Conservation (phyloP, 2,113 vertebrate species). For the Arizona elegans region DNA sequence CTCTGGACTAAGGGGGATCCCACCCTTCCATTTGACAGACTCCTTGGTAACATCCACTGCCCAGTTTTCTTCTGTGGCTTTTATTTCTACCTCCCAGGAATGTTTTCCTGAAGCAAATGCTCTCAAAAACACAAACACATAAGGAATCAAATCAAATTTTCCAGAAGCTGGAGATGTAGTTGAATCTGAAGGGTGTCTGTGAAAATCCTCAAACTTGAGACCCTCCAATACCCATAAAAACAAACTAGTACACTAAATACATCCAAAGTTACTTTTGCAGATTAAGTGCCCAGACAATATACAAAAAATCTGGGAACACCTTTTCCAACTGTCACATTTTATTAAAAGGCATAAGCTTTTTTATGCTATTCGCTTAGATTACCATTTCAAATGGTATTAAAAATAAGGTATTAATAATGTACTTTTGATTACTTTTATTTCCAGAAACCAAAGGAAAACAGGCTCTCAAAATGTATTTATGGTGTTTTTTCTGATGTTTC, state of each 20-base stretch:
- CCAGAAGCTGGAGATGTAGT: not conserved
- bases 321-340: not conserved
- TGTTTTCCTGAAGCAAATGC: constrained; percentile 4
- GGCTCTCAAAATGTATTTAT: not conserved
- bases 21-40: constrained; percentile 7
- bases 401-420: not conserved
- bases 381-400: not conserved
- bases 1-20: not conserved
- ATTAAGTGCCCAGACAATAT: not conserved
- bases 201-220: not conserved
- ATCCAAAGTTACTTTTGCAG: not conserved
- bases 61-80: not conserved
- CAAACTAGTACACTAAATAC: not conserved
- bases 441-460: not conserved
- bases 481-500: not conserved
- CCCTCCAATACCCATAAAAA: not conserved
- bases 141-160: not conserved
- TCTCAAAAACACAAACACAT: constrained; percentile 1
- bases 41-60: constrained; percentile 12
- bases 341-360: not conserved
- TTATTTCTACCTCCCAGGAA: constrained; percentile 32
- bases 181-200: not conserved
- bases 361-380: not conserved
- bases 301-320: not conserved
- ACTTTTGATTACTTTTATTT: not conserved